Evolutionary conservation across 1,140 invertebrate genomes (phyloP), one percentile per base, ranked within the genome.

Genomic region (Matsumurasca onukii): DNA sequence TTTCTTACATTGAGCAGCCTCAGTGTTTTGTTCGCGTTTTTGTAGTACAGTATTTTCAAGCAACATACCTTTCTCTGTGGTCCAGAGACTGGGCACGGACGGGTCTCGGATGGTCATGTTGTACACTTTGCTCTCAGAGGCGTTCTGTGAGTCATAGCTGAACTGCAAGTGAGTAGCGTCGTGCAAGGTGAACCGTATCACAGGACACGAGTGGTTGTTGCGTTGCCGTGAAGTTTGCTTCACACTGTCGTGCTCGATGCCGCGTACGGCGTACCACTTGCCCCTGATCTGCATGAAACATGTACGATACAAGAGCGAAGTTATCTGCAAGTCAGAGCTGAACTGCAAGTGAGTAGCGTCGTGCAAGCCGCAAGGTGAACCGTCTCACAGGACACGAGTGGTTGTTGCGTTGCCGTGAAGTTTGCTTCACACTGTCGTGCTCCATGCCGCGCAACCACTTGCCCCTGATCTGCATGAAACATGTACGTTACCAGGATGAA

Each of bases 371-470:
- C 15, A 30, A 2, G 5, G 9, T 66, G 17, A 66, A 27, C 9
- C 20, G 61, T 1, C 66, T 48, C 17, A 57, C 25, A 22, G 66
- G 69, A 48, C 69, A 70, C 1, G 27, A 9, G 3, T 63, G 51
- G 3, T 66, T 67, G 27, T 34, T 51, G 45, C 55, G 48, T 55
- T 57, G 34, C 12, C 61, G 62, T 3, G 2, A 48, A 3, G 29
- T 64, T 15, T 25, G 24, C 2, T 25, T 31, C n/a, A 39, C 2
- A 20, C 30, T 52, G 9, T 27, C 25, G 29, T 70, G 69, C 48
- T 70, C 69, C 39, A 70, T 67, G 39, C 69, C 69, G 30, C 66
- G 31, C 34, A 68, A 70, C 69, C 69, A 70, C 20, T 39, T 70
- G 1, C 69, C 69, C 1, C 49, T 30, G 13, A 70, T n/a, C 69